Base-by-base conservation (phyloP, 2,888 invertebrate genomes). In the Stenodema calcarata region DNA sequence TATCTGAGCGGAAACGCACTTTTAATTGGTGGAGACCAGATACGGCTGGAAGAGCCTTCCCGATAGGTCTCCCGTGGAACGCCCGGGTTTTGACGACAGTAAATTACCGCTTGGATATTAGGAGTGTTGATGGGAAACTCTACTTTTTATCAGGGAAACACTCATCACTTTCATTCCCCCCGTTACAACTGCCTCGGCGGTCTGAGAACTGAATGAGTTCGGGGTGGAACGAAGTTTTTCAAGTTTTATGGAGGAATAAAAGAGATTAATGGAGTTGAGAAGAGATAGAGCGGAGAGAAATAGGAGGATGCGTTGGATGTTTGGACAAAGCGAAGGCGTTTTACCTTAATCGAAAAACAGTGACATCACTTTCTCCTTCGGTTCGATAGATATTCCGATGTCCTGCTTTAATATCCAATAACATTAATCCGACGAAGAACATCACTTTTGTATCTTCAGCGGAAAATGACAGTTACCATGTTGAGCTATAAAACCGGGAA, bases 221-320 rank as follows among this genome's bases (percentile, higher is more conserved):
- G 27, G 44, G 69, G 28, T 35, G 11, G 35, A 69, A 62, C 35
- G 42, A 69, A 82, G 82, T 82, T 82, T 28, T 41, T 84, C 47
- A 27, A 73, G 84, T 86, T 86, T 86, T 86, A 86, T 86, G 78
- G 86, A 70, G 79, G 86, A 86, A 86, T 86, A 86, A 86, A 86
- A 79, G 86, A 86, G 86, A 86, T 86, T 79, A 79, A 86, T 79
- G 69, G 86, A 79, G 79, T 76, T n/a, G 30, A 47, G 23, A 47
- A 47, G 78, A 85, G 85, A 85, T 82, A 80, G 27, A 27, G 54
- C 30, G 9, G 78, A 44, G 41, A 78, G 78, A 23, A 44, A 78
- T 78, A 14, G 73, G 78, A 44, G 41, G 42, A 23, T 62, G 62
- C 62, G 62, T 62, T 2, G 62, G 62, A 62, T 18, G 62, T 62